Conservation (phyloP, 2,113 vertebrate species). For the Ammodytes marinus region DNA sequence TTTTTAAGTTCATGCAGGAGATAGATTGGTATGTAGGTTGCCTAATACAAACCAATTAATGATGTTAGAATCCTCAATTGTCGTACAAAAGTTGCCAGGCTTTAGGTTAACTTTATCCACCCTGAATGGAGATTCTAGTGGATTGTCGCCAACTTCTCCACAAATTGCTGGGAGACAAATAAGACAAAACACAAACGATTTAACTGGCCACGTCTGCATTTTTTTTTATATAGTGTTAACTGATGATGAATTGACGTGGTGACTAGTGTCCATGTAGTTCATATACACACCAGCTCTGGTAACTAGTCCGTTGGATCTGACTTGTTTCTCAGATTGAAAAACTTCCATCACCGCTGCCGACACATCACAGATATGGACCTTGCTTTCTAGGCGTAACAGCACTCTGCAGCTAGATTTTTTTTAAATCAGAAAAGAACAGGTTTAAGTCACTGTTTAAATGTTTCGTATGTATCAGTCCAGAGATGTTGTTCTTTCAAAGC, state of each 20-base stretch:
- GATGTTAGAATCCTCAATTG: neutral
- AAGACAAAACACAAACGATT: slow-evolving; percentile 24
- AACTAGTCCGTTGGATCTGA: slow-evolving; percentile 35
- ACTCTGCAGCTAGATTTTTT: slow-evolving; percentile 44
- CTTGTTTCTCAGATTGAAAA: slow-evolving; percentile 5
- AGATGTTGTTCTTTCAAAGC: neutral
- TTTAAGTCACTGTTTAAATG: neutral
- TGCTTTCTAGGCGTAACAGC: slow-evolving; percentile 48
- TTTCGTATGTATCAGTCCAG: neutral
- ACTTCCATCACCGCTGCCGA: slow-evolving; percentile 13
- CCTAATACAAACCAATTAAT: slow-evolving; percentile 70
- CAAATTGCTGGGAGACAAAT: slow-evolving; percentile 65
- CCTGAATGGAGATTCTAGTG: neutral
- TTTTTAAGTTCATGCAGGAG: neutral
- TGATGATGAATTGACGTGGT: neutral
- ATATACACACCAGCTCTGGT: slow-evolving; percentile 70
- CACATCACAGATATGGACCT: slow-evolving; percentile 62
- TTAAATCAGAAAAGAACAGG: neutral
- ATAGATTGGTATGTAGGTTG: neutral
- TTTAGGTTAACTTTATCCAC: neutral
- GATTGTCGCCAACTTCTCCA: slow-evolving; percentile 12
- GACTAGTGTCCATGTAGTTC: neutral
- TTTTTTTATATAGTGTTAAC: neutral
- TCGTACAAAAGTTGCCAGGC: slow-evolving; percentile 47
- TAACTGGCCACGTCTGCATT: neutral